Evolutionary conservation across 2,888 invertebrate genomes (phyloP).

Genomic region (Agriopis marginaria): DNA sequence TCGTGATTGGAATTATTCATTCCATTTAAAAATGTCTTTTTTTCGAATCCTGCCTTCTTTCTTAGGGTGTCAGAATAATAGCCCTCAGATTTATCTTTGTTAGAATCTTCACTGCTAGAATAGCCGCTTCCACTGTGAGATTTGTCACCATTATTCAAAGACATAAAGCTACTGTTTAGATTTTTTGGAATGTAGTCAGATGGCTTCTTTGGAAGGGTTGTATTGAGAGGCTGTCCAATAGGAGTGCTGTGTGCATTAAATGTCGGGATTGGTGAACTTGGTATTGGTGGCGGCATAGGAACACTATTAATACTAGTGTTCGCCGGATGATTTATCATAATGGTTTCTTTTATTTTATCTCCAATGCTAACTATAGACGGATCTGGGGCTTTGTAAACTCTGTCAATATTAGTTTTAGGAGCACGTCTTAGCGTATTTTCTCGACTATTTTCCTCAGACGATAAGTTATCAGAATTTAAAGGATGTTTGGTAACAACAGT

Average conservation of each 20-base stretch:
- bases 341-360: conserved; percentile 73
- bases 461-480: conserved; percentile 70
- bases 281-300: conserved; percentile 75
- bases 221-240: conserved; percentile 52
- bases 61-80: conserved; percentile 63
- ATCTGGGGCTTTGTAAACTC: conserved; percentile 67
- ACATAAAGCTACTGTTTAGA: conserved; percentile 48
- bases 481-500: conserved; percentile 84
- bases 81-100: conserved; percentile 68
- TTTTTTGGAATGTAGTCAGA: conserved; percentile 61
- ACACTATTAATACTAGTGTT: conserved; percentile 56
- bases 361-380: conserved; percentile 64
- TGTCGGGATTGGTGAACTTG: conserved; percentile 74
- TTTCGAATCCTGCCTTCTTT: conserved; percentile 64
- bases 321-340: conserved; percentile 68
- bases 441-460: conserved; percentile 69
- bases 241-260: conserved; percentile 67
- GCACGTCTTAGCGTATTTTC: conserved; percentile 67
- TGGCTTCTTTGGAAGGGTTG: conserved; percentile 54
- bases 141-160: conserved; percentile 58
- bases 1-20: conserved; percentile 59
- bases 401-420: conserved; percentile 67
- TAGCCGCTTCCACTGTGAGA: conserved; percentile 63
- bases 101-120: conserved; percentile 65
- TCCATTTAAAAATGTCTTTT: conserved; percentile 65